Evolutionary conservation across 2,113 vertebrate genomes (phyloP).

Genomic region (Willisornis vidua): DNA sequence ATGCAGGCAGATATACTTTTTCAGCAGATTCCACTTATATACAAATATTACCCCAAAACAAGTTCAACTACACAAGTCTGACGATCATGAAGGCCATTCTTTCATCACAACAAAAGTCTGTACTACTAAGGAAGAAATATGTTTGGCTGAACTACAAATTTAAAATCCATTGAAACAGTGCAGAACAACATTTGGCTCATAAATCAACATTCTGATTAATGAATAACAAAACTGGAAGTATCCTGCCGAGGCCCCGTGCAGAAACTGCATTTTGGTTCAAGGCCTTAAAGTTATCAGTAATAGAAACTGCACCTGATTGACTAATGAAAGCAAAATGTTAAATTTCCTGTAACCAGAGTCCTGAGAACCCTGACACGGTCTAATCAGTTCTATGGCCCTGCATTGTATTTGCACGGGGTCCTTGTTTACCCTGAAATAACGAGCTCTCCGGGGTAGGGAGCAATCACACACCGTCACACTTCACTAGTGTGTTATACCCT

Average conservation of each 20-base stretch:
- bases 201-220: slow-evolving; percentile 37
- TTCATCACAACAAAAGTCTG: not conserved
- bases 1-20: not conserved
- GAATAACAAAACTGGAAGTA: slow-evolving; percentile 34
- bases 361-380: not conserved
- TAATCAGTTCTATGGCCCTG: not conserved
- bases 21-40: not conserved
- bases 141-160: slow-evolving; percentile 28
- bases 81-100: not conserved
- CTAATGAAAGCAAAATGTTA: slow-evolving; percentile 50
- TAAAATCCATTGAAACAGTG: slow-evolving; percentile 4
- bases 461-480: not conserved
- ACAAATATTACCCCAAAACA: not conserved
- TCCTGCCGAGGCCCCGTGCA: slow-evolving; percentile 8
- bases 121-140: not conserved
- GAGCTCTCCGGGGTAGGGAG: not conserved
- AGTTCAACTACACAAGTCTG: not conserved
- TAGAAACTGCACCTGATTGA: slow-evolving; percentile 17
- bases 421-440: slow-evolving; percentile 43
- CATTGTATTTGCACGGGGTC: not conserved
- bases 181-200: slow-evolving; percentile 40
- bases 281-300: slow-evolving; percentile 27
- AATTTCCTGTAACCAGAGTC: slow-evolving; percentile 29
- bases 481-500: not conserved
- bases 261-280: slow-evolving; percentile 5